Evolutionary conservation across 2,113 vertebrate genomes (phyloP), one percentile per base, ranked within the genome.

Genomic region (Podiceps cristatus): DNA sequence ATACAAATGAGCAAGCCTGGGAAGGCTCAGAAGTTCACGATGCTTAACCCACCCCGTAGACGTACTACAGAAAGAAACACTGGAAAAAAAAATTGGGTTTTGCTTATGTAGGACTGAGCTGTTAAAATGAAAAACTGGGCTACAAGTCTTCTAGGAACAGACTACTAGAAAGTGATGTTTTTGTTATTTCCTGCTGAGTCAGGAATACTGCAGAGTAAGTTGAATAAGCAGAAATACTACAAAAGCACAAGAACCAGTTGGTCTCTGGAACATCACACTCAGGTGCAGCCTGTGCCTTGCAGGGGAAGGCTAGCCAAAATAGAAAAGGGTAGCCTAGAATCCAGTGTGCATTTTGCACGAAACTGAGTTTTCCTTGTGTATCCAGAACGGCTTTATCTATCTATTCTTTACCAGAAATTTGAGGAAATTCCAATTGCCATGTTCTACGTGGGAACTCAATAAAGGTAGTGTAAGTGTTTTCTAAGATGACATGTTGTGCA

Each of bases 181-280:
- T 81, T 86, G 4, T 80, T 75, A n/a, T 68, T 90, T 86, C 23
- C 49, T 84, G 9, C n/a, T 80, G 13, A 6, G 16, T 20, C 89
- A 93, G 37, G 19, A 80, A 64, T 52, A 40, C 15, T 68, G 22
- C 27, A 20, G n/a, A 72, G 5, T 62, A 52, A 55, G 17, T 0
- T 37, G 50, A 85, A 60, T 52, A 49, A 82, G 27, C 58, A 94
- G 84, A 94, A 91, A 45, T 63, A 45, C 10, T 50, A n/a, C 18
- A 63, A 74, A 81, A 12, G 0, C 58, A 63, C 22, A 52, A 58
- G 68, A 69, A 64, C 8, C 1, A 1, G 8, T 74, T 80, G 18
- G 18, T 52, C 55, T 55, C 25, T n/a, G 28, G 35, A 76, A 47
- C 28, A 31, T 2, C 3, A 2, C 13, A 40, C 0, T 0, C 22